phyloP scores from a whole-genome alignment of 2,888 invertebrate species.

The Pemphredon lugubris region DNA sequence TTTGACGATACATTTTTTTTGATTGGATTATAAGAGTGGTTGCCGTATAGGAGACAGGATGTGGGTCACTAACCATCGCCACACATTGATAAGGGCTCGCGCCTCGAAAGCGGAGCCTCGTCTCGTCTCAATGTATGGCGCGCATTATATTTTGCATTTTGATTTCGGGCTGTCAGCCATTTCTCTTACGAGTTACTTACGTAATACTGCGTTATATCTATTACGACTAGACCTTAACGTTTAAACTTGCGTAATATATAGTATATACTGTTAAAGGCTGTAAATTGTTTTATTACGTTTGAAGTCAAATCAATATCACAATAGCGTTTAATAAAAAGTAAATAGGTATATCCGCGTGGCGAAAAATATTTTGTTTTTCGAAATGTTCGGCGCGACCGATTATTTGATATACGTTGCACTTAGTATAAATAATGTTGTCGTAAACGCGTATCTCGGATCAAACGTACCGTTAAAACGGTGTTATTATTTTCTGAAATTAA shows the following conservation, averaged over 20 bases:
- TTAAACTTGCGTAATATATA: conserved; percentile 40
- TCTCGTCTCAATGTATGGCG: conserved; percentile 55
- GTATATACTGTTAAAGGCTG: conserved; percentile 38
- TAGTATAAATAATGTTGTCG: not conserved
- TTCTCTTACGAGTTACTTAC: conserved; percentile 54
- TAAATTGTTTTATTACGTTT: conserved; percentile 19
- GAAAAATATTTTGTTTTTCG: conserved; percentile 12
- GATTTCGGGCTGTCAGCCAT: conserved; percentile 76
- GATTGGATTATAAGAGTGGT: conserved; percentile 23
- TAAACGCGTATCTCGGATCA: not conserved
- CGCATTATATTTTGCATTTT: conserved; percentile 70
- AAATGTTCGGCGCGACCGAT: not conserved
- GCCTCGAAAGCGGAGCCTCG: conserved; percentile 24
- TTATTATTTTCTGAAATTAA: not conserved
- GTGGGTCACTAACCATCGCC: conserved; percentile 63
- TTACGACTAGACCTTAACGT: conserved; percentile 50
- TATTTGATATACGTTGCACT: not conserved
- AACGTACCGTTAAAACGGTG: not conserved
- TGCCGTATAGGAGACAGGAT: conserved; percentile 22
- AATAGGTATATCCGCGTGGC: conserved; percentile 19
- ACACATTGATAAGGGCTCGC: conserved; percentile 67
- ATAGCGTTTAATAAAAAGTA: conserved; percentile 27
- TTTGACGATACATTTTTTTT: conserved; percentile 41
- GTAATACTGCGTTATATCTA: conserved; percentile 10
- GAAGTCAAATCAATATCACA: conserved; percentile 38